Evolutionary conservation across 2,797 vertebrate genomes (phyloP).

Genomic region (Kryptolebias ocellatus): DNA sequence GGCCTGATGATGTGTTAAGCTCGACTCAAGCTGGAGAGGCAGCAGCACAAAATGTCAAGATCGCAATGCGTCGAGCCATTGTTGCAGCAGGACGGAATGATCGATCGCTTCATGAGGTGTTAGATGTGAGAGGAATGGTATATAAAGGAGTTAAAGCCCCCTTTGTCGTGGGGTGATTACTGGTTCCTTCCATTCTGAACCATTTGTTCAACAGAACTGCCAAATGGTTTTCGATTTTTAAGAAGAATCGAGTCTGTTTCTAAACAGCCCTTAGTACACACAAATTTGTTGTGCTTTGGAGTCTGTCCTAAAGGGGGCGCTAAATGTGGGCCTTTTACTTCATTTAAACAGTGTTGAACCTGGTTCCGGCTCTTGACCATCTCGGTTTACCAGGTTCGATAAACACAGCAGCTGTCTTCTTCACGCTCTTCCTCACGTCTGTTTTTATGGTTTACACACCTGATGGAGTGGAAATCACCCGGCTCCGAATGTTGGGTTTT

Average conservation of each 20-base stretch:
- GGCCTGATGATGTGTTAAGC: slow-evolving; percentile 39
- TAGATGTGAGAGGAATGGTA: neutral
- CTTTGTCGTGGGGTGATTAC: slow-evolving; percentile 29
- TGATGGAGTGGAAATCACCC: too few relatives aligned
- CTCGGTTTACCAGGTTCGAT: too few relatives aligned
- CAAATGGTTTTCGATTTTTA: slow-evolving; percentile 44
- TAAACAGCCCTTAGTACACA: neutral
- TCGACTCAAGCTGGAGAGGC: slow-evolving; percentile 9
- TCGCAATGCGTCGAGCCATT: slow-evolving; percentile 3
- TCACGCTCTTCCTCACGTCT: slow-evolving; percentile 23
- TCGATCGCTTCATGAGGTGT: fast-evolving
- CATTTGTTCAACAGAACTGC: neutral
- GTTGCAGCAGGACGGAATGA: neutral
- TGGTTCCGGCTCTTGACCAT: too few relatives aligned
- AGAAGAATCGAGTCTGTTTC: neutral
- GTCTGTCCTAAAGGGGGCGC: neutral
- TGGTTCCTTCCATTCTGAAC: neutral
- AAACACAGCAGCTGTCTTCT: neutral
- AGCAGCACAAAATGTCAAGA: slow-evolving; percentile 18
- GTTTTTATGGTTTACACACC: slow-evolving; percentile 35
- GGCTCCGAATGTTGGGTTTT: too few relatives aligned
- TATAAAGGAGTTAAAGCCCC: neutral
- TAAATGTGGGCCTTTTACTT: neutral
- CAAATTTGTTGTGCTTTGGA: neutral
- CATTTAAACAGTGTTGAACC: too few relatives aligned